A percentile compares a stretch with the other conserved stretches of the same genome.
These are phyloP conservation scores for Nansenia antarctica DNA, from an alignment of 2,113 vertebrate species.

Conservation along the genomic window DNA sequence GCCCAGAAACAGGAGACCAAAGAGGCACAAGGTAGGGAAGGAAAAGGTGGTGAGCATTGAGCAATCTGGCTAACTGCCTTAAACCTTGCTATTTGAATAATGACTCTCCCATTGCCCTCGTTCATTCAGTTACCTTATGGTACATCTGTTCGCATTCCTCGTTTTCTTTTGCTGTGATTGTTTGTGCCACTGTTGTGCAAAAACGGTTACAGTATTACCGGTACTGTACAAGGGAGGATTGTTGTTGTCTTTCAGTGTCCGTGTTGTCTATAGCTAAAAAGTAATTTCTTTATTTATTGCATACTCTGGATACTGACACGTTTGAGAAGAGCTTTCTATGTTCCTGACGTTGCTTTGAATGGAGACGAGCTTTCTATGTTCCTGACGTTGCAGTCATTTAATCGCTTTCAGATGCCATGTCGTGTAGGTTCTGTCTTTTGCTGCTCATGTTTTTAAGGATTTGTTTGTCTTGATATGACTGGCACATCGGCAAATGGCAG, in stretches of 20 bases:
- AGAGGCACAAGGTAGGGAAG: slow-evolving; percentile 39
- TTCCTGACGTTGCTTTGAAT: not conserved
- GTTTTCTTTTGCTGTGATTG: not conserved
- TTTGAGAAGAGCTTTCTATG: not conserved
- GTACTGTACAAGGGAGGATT: not conserved
- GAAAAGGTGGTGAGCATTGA: slow-evolving; percentile 45
- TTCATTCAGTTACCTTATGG: too few species aligned
- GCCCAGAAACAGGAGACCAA: slow-evolving; percentile 29
- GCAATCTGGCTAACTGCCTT: not conserved
- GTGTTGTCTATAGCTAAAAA: too few species aligned
- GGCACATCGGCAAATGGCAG: not conserved
- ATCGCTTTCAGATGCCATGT: not conserved
- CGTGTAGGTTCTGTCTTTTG: not conserved
- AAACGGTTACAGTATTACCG: too few species aligned
- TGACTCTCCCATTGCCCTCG: too few species aligned
- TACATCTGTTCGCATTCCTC: not conserved
- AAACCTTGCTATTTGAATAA: too few species aligned
- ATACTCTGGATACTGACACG: slow-evolving; percentile 18
- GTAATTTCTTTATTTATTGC: not conserved
- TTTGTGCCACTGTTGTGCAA: not conserved
- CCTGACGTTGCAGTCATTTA: not conserved
- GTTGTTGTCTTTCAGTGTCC: not conserved
- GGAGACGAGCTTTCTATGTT: not conserved
- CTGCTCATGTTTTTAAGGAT: too few species aligned
- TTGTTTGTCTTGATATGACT: too few species aligned